phyloP scores from a whole-genome alignment of 2,113 vertebrate genomes.

The Mus pahari region DNA sequence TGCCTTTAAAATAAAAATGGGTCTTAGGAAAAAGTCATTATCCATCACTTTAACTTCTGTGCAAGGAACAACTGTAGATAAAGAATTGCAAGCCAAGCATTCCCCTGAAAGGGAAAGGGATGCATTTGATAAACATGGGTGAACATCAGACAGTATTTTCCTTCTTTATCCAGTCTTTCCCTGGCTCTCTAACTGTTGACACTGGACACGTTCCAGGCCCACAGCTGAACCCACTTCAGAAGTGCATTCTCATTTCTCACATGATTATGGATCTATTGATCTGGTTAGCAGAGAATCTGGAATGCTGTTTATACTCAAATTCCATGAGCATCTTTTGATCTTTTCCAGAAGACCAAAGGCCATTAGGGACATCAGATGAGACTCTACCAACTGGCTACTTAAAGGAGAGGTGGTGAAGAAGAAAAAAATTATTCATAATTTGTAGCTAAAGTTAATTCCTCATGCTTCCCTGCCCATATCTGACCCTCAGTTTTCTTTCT shows the following conservation, averaged over 20 bases:
- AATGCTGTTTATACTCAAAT: slow-evolving; percentile 36
- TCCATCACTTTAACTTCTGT: background rate
- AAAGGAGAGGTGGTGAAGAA: background rate
- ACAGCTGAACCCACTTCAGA: background rate
- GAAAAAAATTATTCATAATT: background rate
- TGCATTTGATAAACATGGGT: background rate
- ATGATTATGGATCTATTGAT: slow-evolving; percentile 23
- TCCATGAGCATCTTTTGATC: background rate
- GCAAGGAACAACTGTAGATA: background rate
- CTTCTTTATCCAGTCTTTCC: background rate
- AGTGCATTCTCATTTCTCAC: background rate
- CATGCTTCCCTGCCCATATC: background rate
- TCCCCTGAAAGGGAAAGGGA: slow-evolving; percentile 27
- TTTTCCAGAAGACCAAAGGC: slow-evolving; percentile 49
- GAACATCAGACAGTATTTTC: background rate
- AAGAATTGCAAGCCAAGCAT: background rate
- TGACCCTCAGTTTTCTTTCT: background rate
- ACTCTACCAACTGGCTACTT: background rate
- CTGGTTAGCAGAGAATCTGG: background rate
- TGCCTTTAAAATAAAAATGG: background rate
- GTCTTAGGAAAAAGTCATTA: background rate
- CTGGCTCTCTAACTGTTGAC: slow-evolving; percentile 1
- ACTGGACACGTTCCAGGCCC: slow-evolving; percentile 40
- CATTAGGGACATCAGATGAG: background rate
- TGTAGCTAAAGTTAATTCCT: background rate